A percentile compares a stretch with the other conserved stretches of the same genome.
phyloP scores from a whole-genome alignment of 1,140 invertebrate species.

The Aphelenchoides besseyi region DNA sequence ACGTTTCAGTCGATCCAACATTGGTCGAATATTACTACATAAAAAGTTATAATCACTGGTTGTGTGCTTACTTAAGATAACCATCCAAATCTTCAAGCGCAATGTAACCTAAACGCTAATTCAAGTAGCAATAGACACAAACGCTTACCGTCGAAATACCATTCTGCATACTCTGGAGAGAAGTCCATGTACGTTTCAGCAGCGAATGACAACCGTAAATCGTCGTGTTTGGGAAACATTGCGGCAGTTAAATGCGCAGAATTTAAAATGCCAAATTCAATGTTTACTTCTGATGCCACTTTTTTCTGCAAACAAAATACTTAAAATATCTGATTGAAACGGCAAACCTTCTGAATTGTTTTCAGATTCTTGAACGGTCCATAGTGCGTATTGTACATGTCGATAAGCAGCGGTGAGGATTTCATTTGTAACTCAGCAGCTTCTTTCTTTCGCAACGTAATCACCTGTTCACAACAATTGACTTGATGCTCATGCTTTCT shows the following conservation, averaged over 20 bases:
- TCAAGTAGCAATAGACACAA: too few species aligned
- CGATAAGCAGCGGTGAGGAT: not conserved
- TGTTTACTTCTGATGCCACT: not conserved
- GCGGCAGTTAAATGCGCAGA: not conserved
- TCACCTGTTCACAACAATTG: not conserved
- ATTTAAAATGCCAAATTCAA: not conserved
- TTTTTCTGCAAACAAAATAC: not conserved
- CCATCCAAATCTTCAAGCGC: not conserved
- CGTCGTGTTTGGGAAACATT: not conserved
- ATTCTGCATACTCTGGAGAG: not conserved
- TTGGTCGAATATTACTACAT: slow-evolving; percentile 1
- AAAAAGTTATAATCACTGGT: too few species aligned
- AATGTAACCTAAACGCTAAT: too few species aligned
- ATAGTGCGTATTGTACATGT: not conserved
- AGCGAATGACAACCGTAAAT: not conserved
- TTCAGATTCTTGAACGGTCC: not conserved
- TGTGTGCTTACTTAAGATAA: not conserved
- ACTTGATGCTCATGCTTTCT: not conserved
- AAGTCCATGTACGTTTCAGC: slow-evolving; percentile 5
- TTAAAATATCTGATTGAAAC: not conserved
- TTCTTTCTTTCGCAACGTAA: not conserved
- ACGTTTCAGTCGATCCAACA: not conserved
- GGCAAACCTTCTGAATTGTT: not conserved
- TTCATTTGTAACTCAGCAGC: not conserved
- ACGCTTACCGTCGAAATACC: not conserved